Conservation (phyloP, 2,888 invertebrate genomes). For the Melolontha melolontha region DNA sequence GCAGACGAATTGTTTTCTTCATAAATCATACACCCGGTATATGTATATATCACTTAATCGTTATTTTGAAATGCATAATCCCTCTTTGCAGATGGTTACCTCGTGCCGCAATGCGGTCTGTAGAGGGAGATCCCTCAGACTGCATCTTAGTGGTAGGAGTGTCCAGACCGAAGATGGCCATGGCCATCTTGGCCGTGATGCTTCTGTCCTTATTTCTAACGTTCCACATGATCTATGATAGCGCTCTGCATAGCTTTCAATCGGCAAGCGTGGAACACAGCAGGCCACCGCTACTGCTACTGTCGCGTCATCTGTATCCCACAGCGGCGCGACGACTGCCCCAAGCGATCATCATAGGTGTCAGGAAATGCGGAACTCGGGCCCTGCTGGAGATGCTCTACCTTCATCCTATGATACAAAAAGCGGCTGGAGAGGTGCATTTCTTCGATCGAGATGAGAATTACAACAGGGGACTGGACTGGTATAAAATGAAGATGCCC, state of each 20-base stretch:
- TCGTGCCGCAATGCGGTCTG: slow-evolving; percentile 84
- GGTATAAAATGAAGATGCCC: slow-evolving; percentile 97
- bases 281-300: slow-evolving; percentile 66
- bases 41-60: no score
- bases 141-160: slow-evolving; percentile 87
- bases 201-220: slow-evolving; percentile 85
- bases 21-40: no score
- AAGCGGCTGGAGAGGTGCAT: slow-evolving; percentile 94
- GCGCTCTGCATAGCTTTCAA: slow-evolving; percentile 84
- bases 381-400: slow-evolving; percentile 97
- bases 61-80: no score
- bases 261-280: slow-evolving; percentile 64
- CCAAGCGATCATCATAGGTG: slow-evolving; percentile 82
- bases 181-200: slow-evolving; percentile 83
- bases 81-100: slow-evolving; percentile 79
- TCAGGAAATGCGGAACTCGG: slow-evolving; percentile 95
- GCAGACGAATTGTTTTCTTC: no score
- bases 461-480: slow-evolving; percentile 91
- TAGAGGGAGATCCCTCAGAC: slow-evolving; percentile 86
- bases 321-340: slow-evolving; percentile 74
- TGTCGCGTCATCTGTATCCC: slow-evolving; percentile 65
- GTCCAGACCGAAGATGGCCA: slow-evolving; percentile 86
- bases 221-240: slow-evolving; percentile 87
- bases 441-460: slow-evolving; percentile 97
- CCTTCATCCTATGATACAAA: slow-evolving; percentile 92